Evolutionary conservation across 2,113 vertebrate genomes (phyloP).

Genomic region (Penelope pileata): DNA sequence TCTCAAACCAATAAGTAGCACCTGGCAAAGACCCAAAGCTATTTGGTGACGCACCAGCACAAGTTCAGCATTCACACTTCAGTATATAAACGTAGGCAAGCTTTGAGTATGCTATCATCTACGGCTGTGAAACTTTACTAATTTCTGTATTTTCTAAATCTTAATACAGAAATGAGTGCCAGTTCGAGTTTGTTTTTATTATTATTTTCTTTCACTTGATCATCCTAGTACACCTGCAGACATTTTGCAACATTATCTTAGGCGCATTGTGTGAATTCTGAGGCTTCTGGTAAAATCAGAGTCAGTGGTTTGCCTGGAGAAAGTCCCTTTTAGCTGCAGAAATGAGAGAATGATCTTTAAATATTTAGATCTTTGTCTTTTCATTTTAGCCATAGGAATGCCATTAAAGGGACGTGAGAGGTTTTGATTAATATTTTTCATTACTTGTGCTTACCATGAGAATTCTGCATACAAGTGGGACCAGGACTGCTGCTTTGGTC

Average conservation of each 20-base stretch:
- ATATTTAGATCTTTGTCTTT: conserved; percentile 28
- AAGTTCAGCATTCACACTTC: not conserved
- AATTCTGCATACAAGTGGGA: not conserved
- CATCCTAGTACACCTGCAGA: not conserved
- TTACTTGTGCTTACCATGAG: not conserved
- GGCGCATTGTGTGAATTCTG: not conserved
- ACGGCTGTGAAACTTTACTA: not conserved
- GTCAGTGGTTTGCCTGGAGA: not conserved
- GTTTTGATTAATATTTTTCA: conserved; percentile 40
- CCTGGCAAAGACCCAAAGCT: not conserved
- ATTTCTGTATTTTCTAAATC: not conserved
- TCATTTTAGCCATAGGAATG: not conserved
- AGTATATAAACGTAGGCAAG: not conserved
- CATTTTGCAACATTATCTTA: not conserved
- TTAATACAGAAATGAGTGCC: not conserved
- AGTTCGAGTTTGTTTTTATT: not conserved
- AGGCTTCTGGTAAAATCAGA: not conserved
- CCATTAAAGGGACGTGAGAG: not conserved
- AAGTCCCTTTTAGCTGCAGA: not conserved
- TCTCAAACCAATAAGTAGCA: not conserved
- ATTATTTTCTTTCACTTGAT: not conserved
- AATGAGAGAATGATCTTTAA: not conserved
- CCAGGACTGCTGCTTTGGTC: not conserved
- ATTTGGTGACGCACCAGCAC: not conserved
- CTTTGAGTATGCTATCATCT: not conserved